Evolutionary conservation across 2,888 invertebrate species (phyloP), one percentile per base, ranked within the genome.

Genomic region (Polydrusus pterygomalis): DNA sequence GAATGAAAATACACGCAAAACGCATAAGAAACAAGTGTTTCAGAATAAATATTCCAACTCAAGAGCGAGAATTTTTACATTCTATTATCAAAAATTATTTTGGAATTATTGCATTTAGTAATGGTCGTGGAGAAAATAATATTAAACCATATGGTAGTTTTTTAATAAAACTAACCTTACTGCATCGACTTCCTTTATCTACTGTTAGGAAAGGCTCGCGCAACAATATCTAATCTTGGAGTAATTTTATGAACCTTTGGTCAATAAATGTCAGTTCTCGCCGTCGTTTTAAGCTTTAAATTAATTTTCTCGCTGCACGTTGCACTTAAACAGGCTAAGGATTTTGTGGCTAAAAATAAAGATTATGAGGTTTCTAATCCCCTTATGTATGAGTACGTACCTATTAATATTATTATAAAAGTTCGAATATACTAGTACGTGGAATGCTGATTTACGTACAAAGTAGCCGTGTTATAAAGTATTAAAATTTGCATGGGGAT

Each of bases 301-400:
- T 43, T 43, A 13, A 43, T 43, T 43, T 43, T 43, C 43, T 43
- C n/a, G n/a, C 43, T n/a, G 43, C 43, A 43, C n/a, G n/a, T n/a
- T n/a, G 43, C 43, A 43, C 1, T n/a, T n/a, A 43, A 43, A 13
- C 43, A 5, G 2, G 43, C 43, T n/a, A 7, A 6, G 43, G 43
- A 43, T 43, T 43, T 3, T 43, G 43, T 43, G 43, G 13, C n/a
- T 43, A 43, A 43, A 43, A 43, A 43, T 43, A n/a, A 43, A 13
- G 43, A n/a, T 43, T 43, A 43, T 43, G 43, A n/a, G 43, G 6
- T 6, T 43, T 43, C n/a, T 43, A 43, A 43, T 43, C 43, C n/a
- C 43, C 40, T 40, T 43, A 43, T 8, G 10, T 30, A 30, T 40
- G 10, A 43, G 43, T 43, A 10, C 43, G 10, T n/a, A 43, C 6